These are phyloP conservation scores for Zaprionus inermis DNA, from an alignment of 1,140 invertebrate species.

Conservation along the genomic window DNA sequence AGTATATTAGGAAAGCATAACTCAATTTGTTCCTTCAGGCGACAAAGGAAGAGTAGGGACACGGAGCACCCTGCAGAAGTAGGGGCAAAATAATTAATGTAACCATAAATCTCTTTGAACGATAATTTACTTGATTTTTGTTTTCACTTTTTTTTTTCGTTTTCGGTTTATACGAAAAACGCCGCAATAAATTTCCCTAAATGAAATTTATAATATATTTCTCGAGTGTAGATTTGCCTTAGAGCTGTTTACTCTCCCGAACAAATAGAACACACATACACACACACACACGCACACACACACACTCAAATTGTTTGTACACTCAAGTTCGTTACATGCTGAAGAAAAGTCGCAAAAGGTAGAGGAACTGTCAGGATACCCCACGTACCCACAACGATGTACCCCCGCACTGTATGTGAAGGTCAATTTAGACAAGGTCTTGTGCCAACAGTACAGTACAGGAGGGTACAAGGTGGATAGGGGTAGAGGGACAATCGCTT, in stretches of 20 bases:
- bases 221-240: slow-evolving; percentile 13
- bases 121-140: slow-evolving; percentile 15
- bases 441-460: not conserved
- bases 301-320: slow-evolving; percentile 4
- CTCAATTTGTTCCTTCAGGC: slow-evolving; percentile 21
- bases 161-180: slow-evolving; percentile 1
- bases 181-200: slow-evolving; percentile 14
- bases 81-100: slow-evolving; percentile 17
- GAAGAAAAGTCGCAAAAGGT: not conserved
- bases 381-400: too few species aligned
- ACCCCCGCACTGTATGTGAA: not conserved
- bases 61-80: not conserved
- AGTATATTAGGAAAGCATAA: slow-evolving; percentile 28
- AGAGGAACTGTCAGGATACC: not conserved
- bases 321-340: slow-evolving; percentile 7
- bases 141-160: not conserved
- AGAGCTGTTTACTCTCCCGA: slow-evolving; percentile 3
- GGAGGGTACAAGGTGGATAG: not conserved
- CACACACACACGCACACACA: not conserved
- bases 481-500: not conserved
- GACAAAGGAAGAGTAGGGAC: not conserved
- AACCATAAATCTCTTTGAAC: slow-evolving; percentile 31
- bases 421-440: not conserved
- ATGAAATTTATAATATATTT: slow-evolving; percentile 20
- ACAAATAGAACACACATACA: slow-evolving; percentile 5